Evolutionary conservation across 1,140 invertebrate species (phyloP).

Genomic region (Oryctes rhinoceros): DNA sequence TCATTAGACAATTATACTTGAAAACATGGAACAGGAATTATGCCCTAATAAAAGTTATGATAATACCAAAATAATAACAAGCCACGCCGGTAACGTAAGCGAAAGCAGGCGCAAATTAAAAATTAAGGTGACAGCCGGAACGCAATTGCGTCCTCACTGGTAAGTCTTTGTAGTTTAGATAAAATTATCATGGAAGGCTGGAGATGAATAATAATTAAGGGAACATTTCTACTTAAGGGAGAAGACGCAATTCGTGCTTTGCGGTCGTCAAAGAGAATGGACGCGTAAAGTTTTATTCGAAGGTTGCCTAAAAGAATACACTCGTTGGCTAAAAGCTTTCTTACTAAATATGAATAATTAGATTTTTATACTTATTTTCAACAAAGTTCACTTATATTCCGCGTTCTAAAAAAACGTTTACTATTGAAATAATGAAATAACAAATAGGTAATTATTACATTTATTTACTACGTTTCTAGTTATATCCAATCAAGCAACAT

Average conservation of each 20-base stretch:
- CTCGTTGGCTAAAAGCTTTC: not conserved
- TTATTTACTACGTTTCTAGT: no score
- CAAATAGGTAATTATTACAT: no score
- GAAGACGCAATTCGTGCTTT: constrained; percentile 11
- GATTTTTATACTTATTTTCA: not conserved
- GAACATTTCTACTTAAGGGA: constrained; percentile 23
- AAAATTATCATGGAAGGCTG: constrained; percentile 24
- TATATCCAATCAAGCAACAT: no score
- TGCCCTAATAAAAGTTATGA: no score
- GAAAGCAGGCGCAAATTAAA: constrained; percentile 25
- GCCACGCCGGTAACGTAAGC: not conserved
- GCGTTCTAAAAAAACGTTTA: no score
- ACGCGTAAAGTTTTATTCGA: constrained; percentile 1
- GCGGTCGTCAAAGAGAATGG: constrained; percentile 25
- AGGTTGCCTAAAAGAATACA: not conserved
- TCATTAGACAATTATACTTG: no score
- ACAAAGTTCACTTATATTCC: no score
- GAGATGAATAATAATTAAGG: constrained; percentile 32
- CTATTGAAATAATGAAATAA: no score
- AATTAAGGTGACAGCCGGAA: constrained; percentile 27
- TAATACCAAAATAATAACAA: constrained; percentile 1
- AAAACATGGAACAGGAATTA: no score
- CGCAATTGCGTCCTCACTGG: constrained; percentile 11
- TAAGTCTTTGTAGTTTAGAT: constrained; percentile 15
- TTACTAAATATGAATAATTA: constrained; percentile 8